Base-by-base conservation (phyloP, 2,888 invertebrate species). In the Dryocosmus kuriphilus region DNA sequence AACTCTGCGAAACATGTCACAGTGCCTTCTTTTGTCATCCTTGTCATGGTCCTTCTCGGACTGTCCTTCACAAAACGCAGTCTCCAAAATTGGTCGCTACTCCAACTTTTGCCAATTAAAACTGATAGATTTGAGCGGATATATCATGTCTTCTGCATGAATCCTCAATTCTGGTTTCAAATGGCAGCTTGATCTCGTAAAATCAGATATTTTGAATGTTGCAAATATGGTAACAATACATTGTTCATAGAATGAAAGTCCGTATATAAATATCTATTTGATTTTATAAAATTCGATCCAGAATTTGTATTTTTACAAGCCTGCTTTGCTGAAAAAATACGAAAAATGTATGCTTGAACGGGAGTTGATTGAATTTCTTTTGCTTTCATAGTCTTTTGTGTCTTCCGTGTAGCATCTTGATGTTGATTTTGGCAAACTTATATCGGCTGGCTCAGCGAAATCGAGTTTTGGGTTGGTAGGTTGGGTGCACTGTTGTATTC, bases 31-130 rank as follows among this genome's bases (percentile, higher is more conserved):
- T 71, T 74, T 77, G 60, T 76, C 71, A 75, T 77, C 62, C 75
- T 62, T 73, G 41, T 22, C 46, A 63, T 32, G 67, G 74, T 65
- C 75, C 46, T 74, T 76, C 73, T 74, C 80, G 2, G 74, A 57
- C 80, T 63, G 75, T 74, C 61, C 67, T 60, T 75, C 19, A 62
- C 46, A 38, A 60, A 80, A 80, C 74, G 86, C 85, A 86, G 87
- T 88, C 86, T 87, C 85, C 79, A 84, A 85, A 87, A 88, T 89
- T 88, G 86, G 85, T 62, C 46, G 38, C 41, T 30, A 62, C 41
- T 32, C 62, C 27, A 75, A 75, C 75, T 46, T 75, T 75, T 75
- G 24, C 46, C 80, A 80, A 84, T 85, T 86, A 84, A 85, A 86
- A 86, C 82, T 84, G 85, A 86, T 85, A 85, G 85, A 86, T 79